Conservation (phyloP, 2,797 vertebrate genomes). For the Semotilus atromaculatus region DNA sequence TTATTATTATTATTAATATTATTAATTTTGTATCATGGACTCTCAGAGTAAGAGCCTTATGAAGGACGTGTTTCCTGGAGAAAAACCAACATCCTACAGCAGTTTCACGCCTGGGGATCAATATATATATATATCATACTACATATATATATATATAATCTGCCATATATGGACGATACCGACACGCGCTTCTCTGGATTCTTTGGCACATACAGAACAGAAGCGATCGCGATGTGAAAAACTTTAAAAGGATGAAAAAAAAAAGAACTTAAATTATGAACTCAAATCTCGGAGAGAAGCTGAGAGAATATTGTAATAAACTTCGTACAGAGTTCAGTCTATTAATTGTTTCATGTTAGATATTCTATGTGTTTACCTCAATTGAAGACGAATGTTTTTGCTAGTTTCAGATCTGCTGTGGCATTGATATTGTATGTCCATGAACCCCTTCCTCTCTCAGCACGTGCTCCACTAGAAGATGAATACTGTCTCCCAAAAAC, state of each 20-base stretch:
- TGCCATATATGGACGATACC: slow-evolving; percentile 84
- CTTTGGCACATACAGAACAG: slow-evolving; percentile 82
- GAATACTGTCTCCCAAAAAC: slow-evolving; percentile 99
- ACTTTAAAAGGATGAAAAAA: slow-evolving; percentile 65
- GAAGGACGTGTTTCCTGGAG: slow-evolving; percentile 89
- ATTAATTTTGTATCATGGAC: slow-evolving; percentile 84
- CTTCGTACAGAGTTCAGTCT: slow-evolving; percentile 99
- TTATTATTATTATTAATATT: slow-evolving; percentile 59
- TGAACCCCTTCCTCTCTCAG: slow-evolving; percentile 98
- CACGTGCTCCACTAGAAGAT: slow-evolving; percentile 99
- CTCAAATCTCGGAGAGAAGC: slow-evolving; percentile 91
- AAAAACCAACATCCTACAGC: slow-evolving; percentile 85
- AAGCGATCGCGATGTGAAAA: slow-evolving; percentile 91
- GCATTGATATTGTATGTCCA: slow-evolving; percentile 99
- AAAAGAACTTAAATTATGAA: slow-evolving; percentile 95
- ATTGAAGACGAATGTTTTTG: slow-evolving; percentile 99
- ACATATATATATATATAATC: slow-evolving; percentile 64
- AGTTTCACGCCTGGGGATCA: slow-evolving; percentile 88
- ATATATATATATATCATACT: slow-evolving; percentile 64
- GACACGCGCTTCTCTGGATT: slow-evolving; percentile 77
- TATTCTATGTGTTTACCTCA: slow-evolving; percentile 99
- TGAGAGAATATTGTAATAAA: slow-evolving; percentile 99
- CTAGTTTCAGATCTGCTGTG: slow-evolving; percentile 99
- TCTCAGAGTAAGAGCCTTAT: slow-evolving; percentile 90
- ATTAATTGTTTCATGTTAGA: slow-evolving; percentile 99